These are phyloP conservation scores for Verasper variegatus DNA, from an alignment of 2,113 vertebrate genomes.

Conservation along the genomic window DNA sequence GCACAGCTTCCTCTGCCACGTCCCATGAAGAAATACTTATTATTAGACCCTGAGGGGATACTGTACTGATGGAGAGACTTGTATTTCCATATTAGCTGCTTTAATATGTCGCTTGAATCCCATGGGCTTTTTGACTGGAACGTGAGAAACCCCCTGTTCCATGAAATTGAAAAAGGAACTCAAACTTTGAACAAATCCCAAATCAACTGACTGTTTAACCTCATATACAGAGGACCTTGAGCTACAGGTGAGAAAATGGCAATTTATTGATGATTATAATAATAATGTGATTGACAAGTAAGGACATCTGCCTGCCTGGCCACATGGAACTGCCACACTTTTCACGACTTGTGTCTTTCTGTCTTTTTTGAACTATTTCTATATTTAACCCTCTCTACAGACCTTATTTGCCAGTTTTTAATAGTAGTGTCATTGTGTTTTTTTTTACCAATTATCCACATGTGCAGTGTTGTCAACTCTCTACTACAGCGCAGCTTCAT, in stretches of 20 bases:
- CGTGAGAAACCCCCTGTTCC: neutral
- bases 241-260: neutral
- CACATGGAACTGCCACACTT: neutral
- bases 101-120: neutral
- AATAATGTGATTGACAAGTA: neutral
- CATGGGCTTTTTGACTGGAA: neutral
- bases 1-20: slow-evolving; percentile 86
- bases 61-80: slow-evolving; percentile 72
- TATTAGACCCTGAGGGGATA: slow-evolving; percentile 92
- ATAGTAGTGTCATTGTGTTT: neutral
- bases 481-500: neutral
- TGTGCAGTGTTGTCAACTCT: neutral
- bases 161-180: neutral
- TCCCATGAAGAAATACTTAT: slow-evolving; percentile 88
- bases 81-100: too few species aligned
- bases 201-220: neutral
- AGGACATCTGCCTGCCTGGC: neutral
- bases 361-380: neutral
- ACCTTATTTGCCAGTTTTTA: neutral
- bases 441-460: neutral
- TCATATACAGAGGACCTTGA: neutral
- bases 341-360: neutral
- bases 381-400: neutral
- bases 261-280: neutral
- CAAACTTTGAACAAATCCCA: neutral